Conservation (phyloP, 2,888 invertebrate genomes). For the Acrocyrtus sp. region DNA sequence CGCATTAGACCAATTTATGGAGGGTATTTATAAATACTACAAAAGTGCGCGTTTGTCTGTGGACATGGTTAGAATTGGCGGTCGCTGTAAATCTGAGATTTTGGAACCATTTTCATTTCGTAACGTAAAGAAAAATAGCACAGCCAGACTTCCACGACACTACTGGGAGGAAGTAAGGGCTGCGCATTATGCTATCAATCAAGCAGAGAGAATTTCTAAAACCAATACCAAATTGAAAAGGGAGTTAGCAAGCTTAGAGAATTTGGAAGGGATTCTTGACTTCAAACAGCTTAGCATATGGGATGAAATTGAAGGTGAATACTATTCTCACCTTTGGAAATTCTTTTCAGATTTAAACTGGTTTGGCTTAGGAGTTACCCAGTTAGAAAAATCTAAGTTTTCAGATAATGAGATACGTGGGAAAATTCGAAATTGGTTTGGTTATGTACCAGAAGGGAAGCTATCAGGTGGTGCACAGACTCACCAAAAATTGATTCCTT, state of each 20-base stretch:
- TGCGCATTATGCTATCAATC: conserved; percentile 29
- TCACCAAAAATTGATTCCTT: too few relatives aligned
- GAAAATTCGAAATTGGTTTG: conserved; percentile 1
- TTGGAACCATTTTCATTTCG: conserved; percentile 3
- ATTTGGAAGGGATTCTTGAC: conserved; percentile 50
- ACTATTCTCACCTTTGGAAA: conserved; percentile 15
- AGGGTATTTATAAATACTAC: conserved; percentile 54
- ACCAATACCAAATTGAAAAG: too few relatives aligned
- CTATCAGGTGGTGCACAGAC: too few relatives aligned
- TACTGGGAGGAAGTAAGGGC: conserved; percentile 11
- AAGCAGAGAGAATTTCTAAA: conserved; percentile 14
- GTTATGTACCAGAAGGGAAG: too few relatives aligned
- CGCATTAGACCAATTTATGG: conserved; percentile 69
- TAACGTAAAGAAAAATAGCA: conserved; percentile 17
- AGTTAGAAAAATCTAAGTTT: conserved; percentile 7
- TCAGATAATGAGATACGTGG: not conserved
- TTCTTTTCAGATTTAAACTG: conserved; percentile 37
- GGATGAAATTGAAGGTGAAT: conserved; percentile 5
- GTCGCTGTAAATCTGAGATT: conserved; percentile 27
- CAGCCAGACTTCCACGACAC: conserved; percentile 5
- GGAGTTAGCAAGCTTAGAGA: conserved; percentile 37
- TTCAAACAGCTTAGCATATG: conserved; percentile 35
- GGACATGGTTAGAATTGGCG: conserved; percentile 38
- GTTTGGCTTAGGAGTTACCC: conserved; percentile 29
- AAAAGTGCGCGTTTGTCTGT: conserved; percentile 2